Evolutionary conservation across 2,113 vertebrate genomes (phyloP).

Genomic region (Aegotheles bennettii): DNA sequence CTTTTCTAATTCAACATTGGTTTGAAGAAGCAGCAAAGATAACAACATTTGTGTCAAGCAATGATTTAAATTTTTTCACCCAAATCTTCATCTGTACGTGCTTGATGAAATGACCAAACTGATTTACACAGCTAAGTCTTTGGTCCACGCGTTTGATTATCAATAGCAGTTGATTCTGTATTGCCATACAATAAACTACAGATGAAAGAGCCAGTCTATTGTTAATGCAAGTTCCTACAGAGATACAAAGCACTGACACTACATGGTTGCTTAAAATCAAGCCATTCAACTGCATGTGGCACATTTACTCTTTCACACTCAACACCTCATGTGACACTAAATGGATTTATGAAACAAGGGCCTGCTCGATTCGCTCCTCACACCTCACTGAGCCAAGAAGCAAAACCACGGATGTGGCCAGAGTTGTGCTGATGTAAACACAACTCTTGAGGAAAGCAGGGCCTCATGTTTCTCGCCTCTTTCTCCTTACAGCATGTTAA

Average conservation of each 20-base stretch:
- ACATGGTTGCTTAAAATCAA: neutral
- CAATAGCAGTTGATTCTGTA: neutral
- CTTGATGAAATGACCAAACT: neutral
- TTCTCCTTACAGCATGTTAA: neutral
- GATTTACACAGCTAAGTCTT: neutral
- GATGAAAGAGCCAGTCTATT: neutral
- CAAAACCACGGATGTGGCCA: accelerated
- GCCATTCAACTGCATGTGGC: neutral
- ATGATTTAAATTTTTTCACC: neutral
- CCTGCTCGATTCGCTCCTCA: neutral
- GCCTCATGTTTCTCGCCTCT: neutral
- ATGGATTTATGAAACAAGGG: neutral
- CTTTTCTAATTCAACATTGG: neutral
- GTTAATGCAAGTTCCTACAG: neutral
- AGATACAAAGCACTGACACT: neutral
- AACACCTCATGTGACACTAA: neutral
- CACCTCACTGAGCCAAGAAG: neutral
- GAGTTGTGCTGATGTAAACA: neutral
- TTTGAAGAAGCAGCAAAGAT: neutral
- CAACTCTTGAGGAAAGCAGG: neutral
- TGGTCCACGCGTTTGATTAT: neutral
- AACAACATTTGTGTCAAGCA: neutral
- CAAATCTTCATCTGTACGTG: neutral
- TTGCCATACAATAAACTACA: neutral
- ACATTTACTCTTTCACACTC: neutral